Evolutionary conservation across 2,113 vertebrate genomes (phyloP).

Genomic region (Upupa epops): DNA sequence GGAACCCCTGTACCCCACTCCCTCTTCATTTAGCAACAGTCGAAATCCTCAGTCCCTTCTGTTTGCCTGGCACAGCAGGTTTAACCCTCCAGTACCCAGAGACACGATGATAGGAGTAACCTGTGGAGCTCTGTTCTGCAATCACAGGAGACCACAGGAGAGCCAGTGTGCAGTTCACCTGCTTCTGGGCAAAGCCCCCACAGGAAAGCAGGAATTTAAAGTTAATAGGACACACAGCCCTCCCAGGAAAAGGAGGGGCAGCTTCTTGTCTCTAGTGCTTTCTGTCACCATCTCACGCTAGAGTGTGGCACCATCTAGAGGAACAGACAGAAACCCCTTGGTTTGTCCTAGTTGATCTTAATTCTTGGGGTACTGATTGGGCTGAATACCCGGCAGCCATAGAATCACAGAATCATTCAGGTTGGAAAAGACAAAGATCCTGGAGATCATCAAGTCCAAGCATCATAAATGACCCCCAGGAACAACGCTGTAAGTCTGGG

Average conservation of each 20-base stretch:
- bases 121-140: not conserved
- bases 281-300: not conserved
- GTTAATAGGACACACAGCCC: not conserved
- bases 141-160: not conserved
- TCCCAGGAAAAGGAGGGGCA: not conserved
- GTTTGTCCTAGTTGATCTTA: not conserved
- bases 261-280: not conserved
- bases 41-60: not conserved
- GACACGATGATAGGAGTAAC: not conserved
- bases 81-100: not conserved
- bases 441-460: not conserved
- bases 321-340: not conserved
- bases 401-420: too few species aligned
- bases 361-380: not conserved
- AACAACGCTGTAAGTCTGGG: not conserved
- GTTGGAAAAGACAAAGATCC: too few species aligned
- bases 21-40: not conserved
- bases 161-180: not conserved
- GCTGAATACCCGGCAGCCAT: not conserved
- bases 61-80: not conserved
- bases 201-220: not conserved
- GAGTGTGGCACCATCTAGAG: slow-evolving; percentile 36
- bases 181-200: not conserved
- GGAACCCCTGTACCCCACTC: not conserved
- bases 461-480: not conserved